Evolutionary conservation across 1,140 invertebrate genomes (phyloP), one percentile per base, ranked within the genome.

Genomic region (Drosophila eugracilis): DNA sequence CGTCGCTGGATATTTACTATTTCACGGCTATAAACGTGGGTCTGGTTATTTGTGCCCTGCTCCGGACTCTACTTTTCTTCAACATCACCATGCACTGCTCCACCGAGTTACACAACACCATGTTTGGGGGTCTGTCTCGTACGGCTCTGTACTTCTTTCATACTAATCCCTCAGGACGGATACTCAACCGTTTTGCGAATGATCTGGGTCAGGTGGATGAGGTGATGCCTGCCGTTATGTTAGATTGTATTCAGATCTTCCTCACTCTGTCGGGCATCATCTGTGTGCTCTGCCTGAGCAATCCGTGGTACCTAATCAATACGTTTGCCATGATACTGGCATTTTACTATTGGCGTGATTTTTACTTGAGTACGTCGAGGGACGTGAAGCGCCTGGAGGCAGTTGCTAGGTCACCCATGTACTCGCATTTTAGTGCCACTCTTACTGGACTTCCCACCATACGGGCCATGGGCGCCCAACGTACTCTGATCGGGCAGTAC

Each of bases 331-430:
- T 98, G 48, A 92, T 93, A 0, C 57, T 95, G 1, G 90, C 96
- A 4, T 97, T 98, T 91, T 94, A 95, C 67, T 93, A 95, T 10
- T 91, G 97, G 36, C 92, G 97, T 24, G 93, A 94, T 36, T 95
- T 97, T 84, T 98, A 98, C 90, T 92, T 99, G 7, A 93, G 93
- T 24, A 96, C 97, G 0, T 96, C 96, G 26, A 93, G 97, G 42
- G 96, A 95, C 92, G 93, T 98, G 21, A 98, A 98, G 92, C 94
- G 97, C 59, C 93, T 98, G 57, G 97, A 98, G 93, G 96, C 95
- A 47, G 67, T 92, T 95, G 95, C 94, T 47, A 93, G 95, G 47
- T 95, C 95, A 85, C 96, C 96, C 2, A 94, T 97, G 12, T 97
- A 96, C 80, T 95, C 95, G 2, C 96, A 97, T 58, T 92, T 97